phyloP scores from a whole-genome alignment of 2,888 invertebrate genomes.

The Labia minor region DNA sequence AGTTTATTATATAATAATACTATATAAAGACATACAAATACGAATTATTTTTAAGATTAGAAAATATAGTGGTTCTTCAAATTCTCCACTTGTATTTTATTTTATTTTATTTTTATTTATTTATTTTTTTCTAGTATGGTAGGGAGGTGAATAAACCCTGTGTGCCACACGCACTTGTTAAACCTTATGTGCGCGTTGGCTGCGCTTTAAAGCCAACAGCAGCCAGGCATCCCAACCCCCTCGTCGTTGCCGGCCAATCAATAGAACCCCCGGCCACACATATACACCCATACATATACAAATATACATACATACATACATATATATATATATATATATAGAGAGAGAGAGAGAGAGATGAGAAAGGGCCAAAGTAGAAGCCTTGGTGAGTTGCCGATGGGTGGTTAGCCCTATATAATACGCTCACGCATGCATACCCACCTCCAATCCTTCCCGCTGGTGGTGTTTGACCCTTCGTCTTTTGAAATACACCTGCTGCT shows the following conservation, averaged over 20 bases:
- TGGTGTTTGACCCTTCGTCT: constrained; percentile 4
- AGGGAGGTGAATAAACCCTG: background rate
- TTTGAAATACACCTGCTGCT: constrained; percentile 8
- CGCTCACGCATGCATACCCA: background rate
- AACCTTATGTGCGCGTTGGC: constrained; percentile 13
- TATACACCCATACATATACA: background rate
- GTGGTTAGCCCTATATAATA: background rate
- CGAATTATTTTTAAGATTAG: too few relatives aligned
- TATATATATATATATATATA: too few relatives aligned
- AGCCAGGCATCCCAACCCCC: background rate
- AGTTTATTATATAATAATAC: too few relatives aligned
- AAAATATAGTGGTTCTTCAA: too few relatives aligned
- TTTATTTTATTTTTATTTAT: too few relatives aligned
- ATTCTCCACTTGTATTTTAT: too few relatives aligned
- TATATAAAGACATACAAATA: too few relatives aligned
- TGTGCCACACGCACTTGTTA: background rate
- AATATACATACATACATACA: too few relatives aligned
- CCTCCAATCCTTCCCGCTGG: background rate
- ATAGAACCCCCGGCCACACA: constrained; percentile 4
- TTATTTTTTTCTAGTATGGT: too few relatives aligned
- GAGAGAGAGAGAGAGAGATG: background rate
- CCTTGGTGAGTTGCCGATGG: background rate
- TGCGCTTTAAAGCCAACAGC: constrained; percentile 7
- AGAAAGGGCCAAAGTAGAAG: background rate
- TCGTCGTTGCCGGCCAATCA: background rate